Conservation (phyloP, 2,888 invertebrate species). For the Heterodera filipjevi region DNA sequence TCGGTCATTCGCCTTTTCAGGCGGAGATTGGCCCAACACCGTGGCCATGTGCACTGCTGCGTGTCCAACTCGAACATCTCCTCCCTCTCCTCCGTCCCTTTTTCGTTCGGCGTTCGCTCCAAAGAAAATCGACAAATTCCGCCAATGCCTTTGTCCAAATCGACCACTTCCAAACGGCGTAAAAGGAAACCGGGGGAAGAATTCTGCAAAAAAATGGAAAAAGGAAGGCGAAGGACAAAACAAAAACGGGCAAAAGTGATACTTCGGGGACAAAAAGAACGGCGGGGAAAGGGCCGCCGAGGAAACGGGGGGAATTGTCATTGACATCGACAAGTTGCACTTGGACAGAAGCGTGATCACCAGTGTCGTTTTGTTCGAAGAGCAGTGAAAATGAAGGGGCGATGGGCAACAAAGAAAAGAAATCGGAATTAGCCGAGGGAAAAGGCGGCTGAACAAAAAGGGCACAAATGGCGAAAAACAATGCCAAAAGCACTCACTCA, state of each 20-base stretch:
- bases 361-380: constrained; percentile 34
- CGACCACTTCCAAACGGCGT: constrained; percentile 42
- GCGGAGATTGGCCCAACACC: constrained; percentile 19
- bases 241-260: neutral
- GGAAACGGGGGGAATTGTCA: constrained; percentile 68
- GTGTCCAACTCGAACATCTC: constrained; percentile 18
- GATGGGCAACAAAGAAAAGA: neutral
- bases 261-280: constrained; percentile 78
- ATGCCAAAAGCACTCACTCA: neutral
- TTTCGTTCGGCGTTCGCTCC: neutral
- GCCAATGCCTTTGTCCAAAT: constrained; percentile 54
- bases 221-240: neutral
- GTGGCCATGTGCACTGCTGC: constrained; percentile 18
- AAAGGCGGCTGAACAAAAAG: neutral
- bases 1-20: constrained; percentile 5
- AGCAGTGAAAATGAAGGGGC: constrained; percentile 42
- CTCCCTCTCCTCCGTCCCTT: neutral
- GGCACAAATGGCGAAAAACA: neutral
- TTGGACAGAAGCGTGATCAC: constrained; percentile 49
- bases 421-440: neutral
- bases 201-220: constrained; percentile 35
- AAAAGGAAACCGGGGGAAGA: constrained; percentile 43
- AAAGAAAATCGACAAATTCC: constrained; percentile 49
- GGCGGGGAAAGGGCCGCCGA: constrained; percentile 75
- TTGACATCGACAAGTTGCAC: constrained; percentile 66